phyloP scores from a whole-genome alignment of 2,113 vertebrate species.

The Brienomyrus brachyistius region DNA sequence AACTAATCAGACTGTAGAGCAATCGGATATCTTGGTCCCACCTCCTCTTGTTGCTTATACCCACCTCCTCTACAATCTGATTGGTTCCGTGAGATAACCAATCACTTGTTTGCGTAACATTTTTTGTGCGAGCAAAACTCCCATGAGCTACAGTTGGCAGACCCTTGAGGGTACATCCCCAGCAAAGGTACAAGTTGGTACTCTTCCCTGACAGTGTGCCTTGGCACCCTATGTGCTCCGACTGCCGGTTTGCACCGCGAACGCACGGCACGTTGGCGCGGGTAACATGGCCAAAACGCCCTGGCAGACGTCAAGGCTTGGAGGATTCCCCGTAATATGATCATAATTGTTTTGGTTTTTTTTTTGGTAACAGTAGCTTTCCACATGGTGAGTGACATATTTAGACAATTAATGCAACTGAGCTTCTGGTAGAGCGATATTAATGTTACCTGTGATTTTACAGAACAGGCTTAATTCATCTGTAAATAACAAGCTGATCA shows the following conservation, averaged over 20 bases:
- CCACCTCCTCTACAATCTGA: not conserved
- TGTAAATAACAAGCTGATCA: slow-evolving; percentile 20
- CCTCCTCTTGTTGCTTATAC: too few relatives aligned
- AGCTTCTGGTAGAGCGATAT: slow-evolving; percentile 7
- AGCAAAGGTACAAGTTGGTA: not conserved
- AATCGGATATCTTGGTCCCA: not conserved
- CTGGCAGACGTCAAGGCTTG: not conserved
- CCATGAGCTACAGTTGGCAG: not conserved
- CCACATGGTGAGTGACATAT: slow-evolving; percentile 4
- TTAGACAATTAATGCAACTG: slow-evolving; percentile 29
- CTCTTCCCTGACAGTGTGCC: not conserved
- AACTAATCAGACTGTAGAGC: not conserved
- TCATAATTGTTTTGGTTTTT: not conserved
- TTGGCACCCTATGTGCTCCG: not conserved
- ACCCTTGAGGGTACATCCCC: not conserved
- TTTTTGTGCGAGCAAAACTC: not conserved
- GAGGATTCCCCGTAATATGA: not conserved
- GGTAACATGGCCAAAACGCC: not conserved
- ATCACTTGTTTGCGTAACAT: too few relatives aligned
- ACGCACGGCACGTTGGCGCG: not conserved
- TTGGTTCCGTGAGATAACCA: not conserved
- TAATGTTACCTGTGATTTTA: slow-evolving; percentile 33
- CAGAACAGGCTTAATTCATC: slow-evolving; percentile 36
- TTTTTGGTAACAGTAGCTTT: not conserved
- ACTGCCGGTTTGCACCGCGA: not conserved